Base-by-base conservation (phyloP, 2,888 invertebrate genomes). In the Andricus curvator region DNA sequence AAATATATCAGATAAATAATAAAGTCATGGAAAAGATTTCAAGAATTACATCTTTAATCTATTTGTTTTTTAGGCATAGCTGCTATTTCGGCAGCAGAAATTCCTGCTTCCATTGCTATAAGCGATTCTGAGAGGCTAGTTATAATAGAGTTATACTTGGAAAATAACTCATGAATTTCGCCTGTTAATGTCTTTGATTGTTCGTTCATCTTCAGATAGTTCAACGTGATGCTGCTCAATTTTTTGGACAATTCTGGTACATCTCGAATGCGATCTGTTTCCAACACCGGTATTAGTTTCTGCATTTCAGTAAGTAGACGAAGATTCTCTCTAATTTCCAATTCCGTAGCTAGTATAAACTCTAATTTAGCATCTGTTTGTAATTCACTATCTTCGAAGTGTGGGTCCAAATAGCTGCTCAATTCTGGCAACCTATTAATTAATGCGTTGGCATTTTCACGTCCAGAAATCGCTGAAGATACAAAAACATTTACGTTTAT, bases 121-220 rank as follows among this genome's bases (percentile, higher is more conserved):
- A 94, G 93, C 25, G 93, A 89, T 81, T 93, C 91, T 48, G 94
- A 93, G 84, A 94, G 93, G 56, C 93, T 93, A 70, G 86, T 91
- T 68, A 94, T 92, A 64, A 94, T 93, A 85, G 93, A 92, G 86
- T 94, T 94, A 85, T 94, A 94, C 78, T 93, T 91, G 41, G 93
- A 91, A 80, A 94, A 89, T 60, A 93, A 88, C 66, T 92, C 89
- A 62, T 93, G 88, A 51, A 94, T 93, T 80, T 93, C 91, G n/a
- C 88, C 85, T 11, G 91, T 93, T 6, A 93, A 87, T 64, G 84
- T 85, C 83, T 92, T 90, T 15, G 92, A 90, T 80, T 93, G 91
- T 79, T 93, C 91, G 67, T 93, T 91, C 5, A 92, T 88, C 51
- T 91, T 88, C 3, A 94, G 84, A 88, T 93, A 93, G 6, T 88